A percentile compares a stretch with the other conserved stretches of the same genome.
These are phyloP conservation scores for Ophioninae sp. DNA, from an alignment of 2,888 invertebrate species.

Conservation along the genomic window DNA sequence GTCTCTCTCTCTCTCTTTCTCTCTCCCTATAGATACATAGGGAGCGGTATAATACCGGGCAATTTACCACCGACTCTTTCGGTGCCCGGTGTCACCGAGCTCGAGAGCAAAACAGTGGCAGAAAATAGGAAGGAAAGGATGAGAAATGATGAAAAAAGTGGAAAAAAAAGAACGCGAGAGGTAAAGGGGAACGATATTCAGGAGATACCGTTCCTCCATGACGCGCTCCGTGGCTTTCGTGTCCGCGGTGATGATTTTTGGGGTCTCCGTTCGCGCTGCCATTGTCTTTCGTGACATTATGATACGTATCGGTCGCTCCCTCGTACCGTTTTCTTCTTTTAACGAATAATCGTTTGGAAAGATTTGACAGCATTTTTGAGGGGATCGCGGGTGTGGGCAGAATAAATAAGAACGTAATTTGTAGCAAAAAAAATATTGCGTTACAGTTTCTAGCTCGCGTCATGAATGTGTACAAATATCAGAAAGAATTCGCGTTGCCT, in stretches of 20 bases:
- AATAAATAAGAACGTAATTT: neutral
- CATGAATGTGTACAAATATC: constrained; percentile 27
- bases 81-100: constrained; percentile 56
- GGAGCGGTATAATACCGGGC: constrained; percentile 69
- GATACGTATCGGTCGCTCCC: constrained; percentile 57
- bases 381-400: neutral
- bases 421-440: constrained; percentile 3
- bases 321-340: constrained; percentile 49
- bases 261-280: constrained; percentile 63
- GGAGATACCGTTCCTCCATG: constrained; percentile 74
- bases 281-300: constrained; percentile 66
- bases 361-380: neutral
- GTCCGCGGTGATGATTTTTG: constrained; percentile 73
- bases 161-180: constrained; percentile 24
- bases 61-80: constrained; percentile 66
- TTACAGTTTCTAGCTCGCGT: constrained; percentile 48
- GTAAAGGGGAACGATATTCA: constrained; percentile 46
- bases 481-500: neutral
- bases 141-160: constrained; percentile 4
- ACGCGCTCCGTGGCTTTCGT: constrained; percentile 76
- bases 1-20: too few relatives aligned
- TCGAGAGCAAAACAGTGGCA: constrained; percentile 42
- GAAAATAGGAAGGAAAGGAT: constrained; percentile 4
- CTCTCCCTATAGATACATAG: constrained; percentile 40
- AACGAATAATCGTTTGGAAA: neutral